phyloP scores from a whole-genome alignment of 2,797 vertebrate genomes.

The Rousettus madagascariensis region DNA sequence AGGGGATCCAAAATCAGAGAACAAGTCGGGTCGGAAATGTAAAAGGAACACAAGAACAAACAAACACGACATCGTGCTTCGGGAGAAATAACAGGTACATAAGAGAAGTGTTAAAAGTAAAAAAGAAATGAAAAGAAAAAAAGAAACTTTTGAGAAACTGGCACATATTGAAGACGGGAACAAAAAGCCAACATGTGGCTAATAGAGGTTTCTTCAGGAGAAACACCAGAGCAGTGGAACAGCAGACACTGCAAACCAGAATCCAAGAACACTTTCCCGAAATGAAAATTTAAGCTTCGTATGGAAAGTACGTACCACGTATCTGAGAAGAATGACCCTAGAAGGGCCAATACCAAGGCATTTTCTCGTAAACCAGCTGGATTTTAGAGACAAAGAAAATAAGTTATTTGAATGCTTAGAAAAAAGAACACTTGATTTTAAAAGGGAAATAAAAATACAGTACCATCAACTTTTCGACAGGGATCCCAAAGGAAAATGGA shows the following conservation, averaged over 20 bases:
- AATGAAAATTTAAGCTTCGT: not conserved
- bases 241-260: not conserved
- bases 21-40: not conserved
- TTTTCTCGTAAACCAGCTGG: too few species aligned
- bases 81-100: not conserved
- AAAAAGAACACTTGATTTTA: too few species aligned
- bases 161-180: not conserved
- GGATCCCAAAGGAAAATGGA: too few species aligned
- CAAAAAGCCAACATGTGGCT: not conserved
- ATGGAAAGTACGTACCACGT: too few species aligned
- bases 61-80: not conserved
- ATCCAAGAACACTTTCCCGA: not conserved
- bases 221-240: not conserved
- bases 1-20: not conserved
- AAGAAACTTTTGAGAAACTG: not conserved
- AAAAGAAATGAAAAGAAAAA: not conserved
- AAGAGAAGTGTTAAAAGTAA: not conserved
- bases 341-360: too few species aligned
- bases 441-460: too few species aligned
- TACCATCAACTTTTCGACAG: too few species aligned
- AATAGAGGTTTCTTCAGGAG: not conserved
- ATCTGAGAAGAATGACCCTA: too few species aligned
- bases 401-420: too few species aligned
- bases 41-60: not conserved
- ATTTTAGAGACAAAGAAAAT: too few species aligned